Base-by-base conservation (phyloP, 2,888 invertebrate species). In the Caradrina kadenii region DNA sequence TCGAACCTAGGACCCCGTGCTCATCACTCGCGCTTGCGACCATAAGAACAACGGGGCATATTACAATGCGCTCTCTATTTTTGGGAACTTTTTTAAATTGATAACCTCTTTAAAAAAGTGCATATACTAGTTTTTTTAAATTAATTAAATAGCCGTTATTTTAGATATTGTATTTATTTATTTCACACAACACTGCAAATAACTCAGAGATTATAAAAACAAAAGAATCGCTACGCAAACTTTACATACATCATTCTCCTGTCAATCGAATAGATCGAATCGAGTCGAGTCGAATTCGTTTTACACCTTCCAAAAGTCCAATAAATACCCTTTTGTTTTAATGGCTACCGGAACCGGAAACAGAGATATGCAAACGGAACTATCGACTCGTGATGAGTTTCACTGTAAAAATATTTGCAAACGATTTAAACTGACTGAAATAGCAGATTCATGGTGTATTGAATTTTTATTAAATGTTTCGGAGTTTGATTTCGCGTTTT, bases 241-340 rank as follows among this genome's bases (percentile, higher is more conserved):
- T 63, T 60, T 53, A 52, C 26, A 59, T 39, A 69, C 26, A 53
- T 53, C 17, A 62, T 59, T 13, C 19, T 13, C 11, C 13, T n/a
- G 35, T 39, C 52, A 61, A n/a, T 52, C 13, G 42, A 50, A 56
- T 42, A 48, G 21, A 63, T 45, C 54, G 11, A 22, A 48, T n/a
- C 66, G 55, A 53, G 62, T 55, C 58, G 60, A 50, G 7, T 17
- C 77, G 80, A 81, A 85, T 80, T 82, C 82, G 73, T 85, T 87
- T 88, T 87, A 82, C 86, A 86, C 87, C 85, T 90, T 84, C 87
- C 73, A 82, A 86, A 81, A 79, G 77, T 83, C 75, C 80, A 82
- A 88, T 88, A 87, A 88, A 77, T 85, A 82, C 76, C 79, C 66
- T 73, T 85, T 87, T 90, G 89, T 89, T 89, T 88, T 86, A 86